phyloP scores from a whole-genome alignment of 2,113 vertebrate species.

The Istiophorus platypterus region DNA sequence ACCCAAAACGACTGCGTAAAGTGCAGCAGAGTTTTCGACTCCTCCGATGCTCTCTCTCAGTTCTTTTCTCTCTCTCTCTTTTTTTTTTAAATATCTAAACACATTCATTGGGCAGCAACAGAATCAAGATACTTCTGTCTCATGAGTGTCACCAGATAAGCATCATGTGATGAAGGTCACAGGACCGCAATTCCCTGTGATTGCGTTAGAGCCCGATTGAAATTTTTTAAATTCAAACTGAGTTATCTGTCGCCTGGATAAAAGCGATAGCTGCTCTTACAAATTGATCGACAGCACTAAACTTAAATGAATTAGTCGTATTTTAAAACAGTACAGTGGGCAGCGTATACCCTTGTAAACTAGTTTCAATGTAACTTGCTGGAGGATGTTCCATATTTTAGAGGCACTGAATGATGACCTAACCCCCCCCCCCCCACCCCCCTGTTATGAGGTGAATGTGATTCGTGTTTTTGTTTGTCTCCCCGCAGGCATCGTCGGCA shows the following conservation, averaged over 20 bases:
- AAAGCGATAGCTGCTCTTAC: constrained; percentile 24
- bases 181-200: constrained; percentile 49
- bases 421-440: constrained; percentile 67
- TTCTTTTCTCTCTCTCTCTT: background rate
- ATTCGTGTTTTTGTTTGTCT: constrained; percentile 71
- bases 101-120: constrained; percentile 29
- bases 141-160: constrained; percentile 60
- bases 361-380: constrained; percentile 16
- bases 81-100: background rate
- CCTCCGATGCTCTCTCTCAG: background rate
- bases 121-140: constrained; percentile 55
- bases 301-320: constrained; percentile 10
- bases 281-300: constrained; percentile 41
- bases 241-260: constrained; percentile 56
- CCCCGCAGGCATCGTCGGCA: constrained; percentile 91
- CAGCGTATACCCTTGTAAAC: background rate
- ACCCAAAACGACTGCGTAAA: no score
- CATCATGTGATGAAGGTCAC: constrained; percentile 66
- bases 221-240: constrained; percentile 53
- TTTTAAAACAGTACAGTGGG: constrained; percentile 25
- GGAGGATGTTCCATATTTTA: background rate
- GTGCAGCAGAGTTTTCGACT: background rate
- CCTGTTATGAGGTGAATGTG: constrained; percentile 58
- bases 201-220: constrained; percentile 68
- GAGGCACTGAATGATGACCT: constrained; percentile 48